Evolutionary conservation across 2,888 invertebrate species (phyloP), one percentile per base, ranked within the genome.

Genomic region (Protonemura montana): DNA sequence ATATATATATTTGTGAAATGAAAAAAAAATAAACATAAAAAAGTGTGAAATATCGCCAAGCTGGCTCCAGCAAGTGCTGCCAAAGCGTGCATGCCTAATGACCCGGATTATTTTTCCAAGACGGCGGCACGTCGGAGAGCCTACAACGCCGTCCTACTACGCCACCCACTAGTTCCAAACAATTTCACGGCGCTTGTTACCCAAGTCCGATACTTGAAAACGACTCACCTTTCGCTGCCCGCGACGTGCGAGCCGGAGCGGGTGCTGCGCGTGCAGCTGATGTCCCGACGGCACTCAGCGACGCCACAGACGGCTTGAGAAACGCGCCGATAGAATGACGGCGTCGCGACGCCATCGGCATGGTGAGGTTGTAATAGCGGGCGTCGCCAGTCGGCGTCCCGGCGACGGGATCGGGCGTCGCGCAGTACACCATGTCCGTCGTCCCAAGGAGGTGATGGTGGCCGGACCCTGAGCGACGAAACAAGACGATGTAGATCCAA

Each of bases 301-400:
- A 21, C 59, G 59, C 59, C 16, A 21, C 27, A 28, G 77, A 28
- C 26, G 25, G 41, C 41, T 86, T 77, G 84, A 94, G 90, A 89
- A 95, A 95, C 0, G 94, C 94, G 6, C 95, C 94, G 26, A 95
- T 94, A 0, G 95, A 95, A 89, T 95, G 95, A 88, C 95, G 92
- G 76, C 93, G 90, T 84, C 93, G 91, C 83, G 89, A 89, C 0
- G 92, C 92, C 83, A 92, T 92, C 27, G 93, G 91, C 59, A 90
- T 86, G 13, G 91, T 91, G 2, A 93, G 89, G 88, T 94, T 93
- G 89, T 93, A 93, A 89, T 93, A 93, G 85, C 92, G 91, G 0
- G 91, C 92, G 86, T 92, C 91, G 35, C 92, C 92, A 76, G 91
- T 91, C 0, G 76, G 16, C 76, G 26, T 13, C 76, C 21, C 76